Conservation (phyloP, 2,888 invertebrate species). For the Iphiclides podalirius region DNA sequence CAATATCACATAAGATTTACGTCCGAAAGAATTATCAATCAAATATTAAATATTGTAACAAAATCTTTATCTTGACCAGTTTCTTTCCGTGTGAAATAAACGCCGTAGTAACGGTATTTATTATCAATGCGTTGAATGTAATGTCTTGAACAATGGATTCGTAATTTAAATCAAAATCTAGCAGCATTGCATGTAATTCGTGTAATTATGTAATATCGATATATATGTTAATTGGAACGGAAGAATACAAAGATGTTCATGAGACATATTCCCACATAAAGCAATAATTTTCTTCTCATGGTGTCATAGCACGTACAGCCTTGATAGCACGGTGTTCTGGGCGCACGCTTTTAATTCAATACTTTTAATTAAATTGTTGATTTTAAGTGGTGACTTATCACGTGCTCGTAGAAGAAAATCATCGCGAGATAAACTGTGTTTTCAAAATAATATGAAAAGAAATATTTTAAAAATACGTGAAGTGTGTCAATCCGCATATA, state of each 20-base stretch:
- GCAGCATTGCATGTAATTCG: conserved; percentile 2
- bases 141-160: conserved; percentile 23
- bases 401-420: background rate
- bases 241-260: conserved; percentile 1
- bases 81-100: background rate
- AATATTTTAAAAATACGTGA: background rate
- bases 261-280: conserved; percentile 10
- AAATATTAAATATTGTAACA: too few relatives aligned
- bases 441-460: too few relatives aligned
- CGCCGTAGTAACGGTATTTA: background rate
- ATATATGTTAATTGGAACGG: conserved; percentile 5
- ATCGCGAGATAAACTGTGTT: too few relatives aligned
- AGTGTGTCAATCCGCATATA: too few relatives aligned
- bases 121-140: background rate
- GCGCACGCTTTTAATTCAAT: too few relatives aligned
- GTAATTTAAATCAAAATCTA: background rate
- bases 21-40: too few relatives aligned
- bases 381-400: too few relatives aligned
- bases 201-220: conserved; percentile 12
- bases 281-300: background rate
- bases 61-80: background rate
- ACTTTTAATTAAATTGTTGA: too few relatives aligned
- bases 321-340: too few relatives aligned
- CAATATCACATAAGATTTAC: background rate
- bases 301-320: too few relatives aligned